Evolutionary conservation across 2,113 vertebrate species (phyloP).

Genomic region (Galemys pyrenaicus): DNA sequence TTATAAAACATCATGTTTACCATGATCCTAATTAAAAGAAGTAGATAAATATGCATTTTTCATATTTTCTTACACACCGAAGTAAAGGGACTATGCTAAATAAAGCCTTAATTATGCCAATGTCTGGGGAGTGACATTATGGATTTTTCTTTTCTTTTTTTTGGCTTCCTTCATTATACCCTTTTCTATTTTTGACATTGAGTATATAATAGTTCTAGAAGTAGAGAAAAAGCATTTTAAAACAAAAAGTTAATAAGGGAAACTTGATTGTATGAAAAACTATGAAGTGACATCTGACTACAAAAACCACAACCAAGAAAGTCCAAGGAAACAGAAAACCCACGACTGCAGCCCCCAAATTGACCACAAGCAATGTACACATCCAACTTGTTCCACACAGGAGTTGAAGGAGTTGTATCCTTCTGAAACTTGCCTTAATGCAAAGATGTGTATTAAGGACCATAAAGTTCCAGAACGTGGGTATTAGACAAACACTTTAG

Average conservation of each 20-base stretch:
- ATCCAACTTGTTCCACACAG: neutral
- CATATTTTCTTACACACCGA: neutral
- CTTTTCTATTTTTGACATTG: constrained; percentile 5
- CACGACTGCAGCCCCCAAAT: neutral
- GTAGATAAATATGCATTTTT: neutral
- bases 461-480: neutral
- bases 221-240: neutral
- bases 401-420: neutral
- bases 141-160: neutral
- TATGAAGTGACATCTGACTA: neutral
- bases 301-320: neutral
- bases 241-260: constrained; percentile 12
- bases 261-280: neutral
- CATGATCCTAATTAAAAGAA: neutral
- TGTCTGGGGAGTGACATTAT: neutral
- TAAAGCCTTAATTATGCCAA: neutral
- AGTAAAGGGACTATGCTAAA: neutral
- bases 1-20: neutral
- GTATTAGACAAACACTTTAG: neutral
- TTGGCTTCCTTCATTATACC: neutral
- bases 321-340: neutral
- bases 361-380: neutral
- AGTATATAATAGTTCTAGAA: neutral
- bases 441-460: neutral
- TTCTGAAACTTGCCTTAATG: neutral